Evolutionary conservation across 2,113 vertebrate genomes (phyloP), one percentile per base, ranked within the genome.

Genomic region (Tragulus kanchil): DNA sequence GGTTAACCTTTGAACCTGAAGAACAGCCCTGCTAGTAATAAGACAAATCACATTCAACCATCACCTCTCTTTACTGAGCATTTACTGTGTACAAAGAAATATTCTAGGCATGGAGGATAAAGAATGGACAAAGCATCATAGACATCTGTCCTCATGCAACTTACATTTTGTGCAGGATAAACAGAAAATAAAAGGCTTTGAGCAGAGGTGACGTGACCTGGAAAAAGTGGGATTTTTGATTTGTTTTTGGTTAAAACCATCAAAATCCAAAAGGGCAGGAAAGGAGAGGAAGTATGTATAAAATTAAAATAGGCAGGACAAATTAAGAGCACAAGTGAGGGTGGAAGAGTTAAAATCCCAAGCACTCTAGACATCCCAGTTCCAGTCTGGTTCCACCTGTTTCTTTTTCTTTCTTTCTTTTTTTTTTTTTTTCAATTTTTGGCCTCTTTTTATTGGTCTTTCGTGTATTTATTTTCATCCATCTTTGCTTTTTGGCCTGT

Each of bases 1-100:
- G 17, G 52, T 96, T 93, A 96, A 96, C 97, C 71, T 98, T 94
- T 94, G 21, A 61, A 73, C 71, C 91, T 16, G 54, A 17, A 9
- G 61, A 88, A 69, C 45, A 56, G 28, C 3, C 86, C 21, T 73
- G 42, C 62, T 79, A 85, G 67, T 23, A 77, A 87, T 26, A 64
- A 90, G 42, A 92, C 73, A 78, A 88, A 61, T 82, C 26, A 12
- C 11, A 0, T 59, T 48, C 65, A 48, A 5, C 4, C 54, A n/a
- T 25, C 12, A 21, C 13, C 56, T 62, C 48, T 28, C 0, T 5
- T 69, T 42, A 26, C 1, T 42, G 64, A 87, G 50, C 31, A 28
- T 16, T 28, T 50, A 23, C 28, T 25, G 26, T 23, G n/a, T 25
- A 1, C 54, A 14, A 78, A 45, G 61, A 61, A 21, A 3, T 61